Conservation (phyloP, 2,888 invertebrate genomes). For the Aromia moschata region DNA sequence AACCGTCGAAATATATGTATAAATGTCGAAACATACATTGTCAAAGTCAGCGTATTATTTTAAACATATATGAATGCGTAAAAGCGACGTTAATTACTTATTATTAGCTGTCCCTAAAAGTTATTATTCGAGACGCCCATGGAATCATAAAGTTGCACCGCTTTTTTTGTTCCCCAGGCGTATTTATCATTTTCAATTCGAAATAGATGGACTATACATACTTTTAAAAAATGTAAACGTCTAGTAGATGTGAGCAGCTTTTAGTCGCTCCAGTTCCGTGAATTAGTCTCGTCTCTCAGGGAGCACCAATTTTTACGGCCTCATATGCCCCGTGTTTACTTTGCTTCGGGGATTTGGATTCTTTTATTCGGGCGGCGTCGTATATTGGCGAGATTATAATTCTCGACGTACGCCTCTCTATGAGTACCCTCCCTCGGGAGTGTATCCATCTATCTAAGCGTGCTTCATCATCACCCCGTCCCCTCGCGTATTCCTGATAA, state of each 20-base stretch:
- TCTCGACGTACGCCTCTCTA: slow-evolving; percentile 1
- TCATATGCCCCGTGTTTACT: background rate
- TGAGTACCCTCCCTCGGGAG: background rate
- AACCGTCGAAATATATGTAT: no score
- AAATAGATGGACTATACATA: background rate
- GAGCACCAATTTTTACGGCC: background rate
- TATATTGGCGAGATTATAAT: slow-evolving; percentile 22
- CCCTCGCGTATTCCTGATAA: background rate
- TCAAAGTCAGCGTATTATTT: no score
- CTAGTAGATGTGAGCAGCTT: background rate
- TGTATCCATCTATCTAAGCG: slow-evolving; percentile 3
- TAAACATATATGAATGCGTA: no score
- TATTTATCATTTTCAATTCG: no score
- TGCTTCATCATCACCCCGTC: background rate
- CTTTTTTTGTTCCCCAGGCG: no score
- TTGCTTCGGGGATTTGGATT: background rate
- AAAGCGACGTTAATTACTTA: no score
- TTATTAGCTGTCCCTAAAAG: no score
- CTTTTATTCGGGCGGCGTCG: slow-evolving; percentile 20
- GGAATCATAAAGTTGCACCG: no score
- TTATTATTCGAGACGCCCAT: background rate
- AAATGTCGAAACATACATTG: no score
- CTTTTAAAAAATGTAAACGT: background rate
- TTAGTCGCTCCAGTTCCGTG: background rate
- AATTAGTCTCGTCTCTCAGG: background rate